Evolutionary conservation across 2,797 vertebrate species (phyloP), one percentile per base, ranked within the genome.

Genomic region (Gallinago solitaria): DNA sequence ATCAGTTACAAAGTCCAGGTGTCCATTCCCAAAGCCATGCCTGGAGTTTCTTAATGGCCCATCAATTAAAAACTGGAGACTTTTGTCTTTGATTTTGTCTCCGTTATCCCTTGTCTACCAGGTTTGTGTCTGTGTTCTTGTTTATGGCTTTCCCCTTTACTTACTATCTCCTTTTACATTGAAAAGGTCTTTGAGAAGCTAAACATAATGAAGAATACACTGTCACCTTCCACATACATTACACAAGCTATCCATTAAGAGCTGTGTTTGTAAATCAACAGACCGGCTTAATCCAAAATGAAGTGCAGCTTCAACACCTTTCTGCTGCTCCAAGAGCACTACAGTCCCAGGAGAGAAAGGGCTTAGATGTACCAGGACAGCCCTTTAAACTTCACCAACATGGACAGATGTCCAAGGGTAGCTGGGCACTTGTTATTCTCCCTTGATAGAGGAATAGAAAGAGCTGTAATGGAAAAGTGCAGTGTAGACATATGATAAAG

Each of bases 401-500:
- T 16, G 25, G 37, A 43, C 33, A 41, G 30, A 21, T 73, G 19
- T 68, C 43, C 39, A 53, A 69, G 56, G 45, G 57, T 30, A 47
- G 45, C 67, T 69, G 37, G 63, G 61, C 23, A 10, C 43, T 87
- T 70, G 24, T 45, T 63, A 35, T 28, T 6, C 33, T 87, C 37
- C 61, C 50, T 87, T 39, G 14, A 33, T 74, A 43, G 56, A 59
- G 50, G 48, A 57, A 56, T 73, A n/a, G n/a, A 13, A 17, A 85
- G 53, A 82, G 48, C 47, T 73, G 28, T 74, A 74, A 74, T 90
- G 39, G 39, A 39, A 39, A 39, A 68, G 41, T 43, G 53, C 33
- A 53, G 41, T 25, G 19, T 0, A 0, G 41, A 47, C 28, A 28
- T 21, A 70, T 0, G 4, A 24, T 57, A 61, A 75, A 14, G 27